Conservation (phyloP, 2,797 vertebrate genomes). For the Bufotes viridis region DNA sequence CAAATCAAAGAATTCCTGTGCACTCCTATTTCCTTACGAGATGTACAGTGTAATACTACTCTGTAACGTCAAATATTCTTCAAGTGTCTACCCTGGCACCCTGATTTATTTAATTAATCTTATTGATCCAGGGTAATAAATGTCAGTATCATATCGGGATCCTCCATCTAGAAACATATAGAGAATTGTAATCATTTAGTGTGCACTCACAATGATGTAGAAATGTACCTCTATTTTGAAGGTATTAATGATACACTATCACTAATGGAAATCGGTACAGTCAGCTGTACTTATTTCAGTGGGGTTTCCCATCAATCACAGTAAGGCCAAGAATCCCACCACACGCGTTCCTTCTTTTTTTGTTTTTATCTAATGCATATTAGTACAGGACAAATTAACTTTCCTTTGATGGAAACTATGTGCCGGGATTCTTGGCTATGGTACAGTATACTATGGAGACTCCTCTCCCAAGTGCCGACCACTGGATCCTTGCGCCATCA, state of each 20-base stretch:
- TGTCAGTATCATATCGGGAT: not conserved
- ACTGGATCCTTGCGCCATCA: no score
- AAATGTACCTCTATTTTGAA: not conserved
- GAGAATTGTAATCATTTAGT: not conserved
- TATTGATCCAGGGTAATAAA: not conserved
- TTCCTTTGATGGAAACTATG: no score
- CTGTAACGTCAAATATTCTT: constrained; percentile 8
- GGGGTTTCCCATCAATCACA: no score
- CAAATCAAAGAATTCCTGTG: constrained; percentile 43
- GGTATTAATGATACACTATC: not conserved
- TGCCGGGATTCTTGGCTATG: no score
- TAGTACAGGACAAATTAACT: no score
- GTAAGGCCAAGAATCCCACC: no score
- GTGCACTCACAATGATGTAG: not conserved
- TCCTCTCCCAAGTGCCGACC: no score
- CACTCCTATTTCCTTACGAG: constrained; percentile 21
- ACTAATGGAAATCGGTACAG: not conserved
- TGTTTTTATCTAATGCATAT: no score
- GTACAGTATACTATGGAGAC: no score
- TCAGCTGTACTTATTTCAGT: no score
- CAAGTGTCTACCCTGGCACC: not conserved
- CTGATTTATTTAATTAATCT: not conserved
- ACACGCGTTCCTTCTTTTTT: no score
- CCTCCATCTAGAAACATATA: not conserved
- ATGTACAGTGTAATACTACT: constrained; percentile 19